phyloP scores from a whole-genome alignment of 2,888 invertebrate species.

The Apamea sordens region DNA sequence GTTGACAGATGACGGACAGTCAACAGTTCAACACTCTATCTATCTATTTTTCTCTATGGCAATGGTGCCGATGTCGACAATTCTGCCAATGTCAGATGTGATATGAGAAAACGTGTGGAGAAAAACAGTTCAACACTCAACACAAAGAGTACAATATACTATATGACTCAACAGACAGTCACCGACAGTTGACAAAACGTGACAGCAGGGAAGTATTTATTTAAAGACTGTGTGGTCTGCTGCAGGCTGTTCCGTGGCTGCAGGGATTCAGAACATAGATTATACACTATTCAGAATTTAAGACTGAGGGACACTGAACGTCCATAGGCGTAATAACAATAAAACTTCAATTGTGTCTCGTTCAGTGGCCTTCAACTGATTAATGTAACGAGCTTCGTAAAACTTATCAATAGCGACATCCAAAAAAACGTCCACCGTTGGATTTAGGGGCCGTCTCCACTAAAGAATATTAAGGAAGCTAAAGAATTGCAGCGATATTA shows the following conservation, averaged over 20 bases:
- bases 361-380: neutral
- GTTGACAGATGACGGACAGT: neutral
- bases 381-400: constrained; percentile 14
- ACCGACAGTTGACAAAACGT: neutral
- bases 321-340: neutral
- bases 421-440: neutral
- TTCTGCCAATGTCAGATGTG: no score
- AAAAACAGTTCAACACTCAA: no score
- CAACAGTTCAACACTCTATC: no score
- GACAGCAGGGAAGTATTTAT: neutral
- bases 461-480: no score
- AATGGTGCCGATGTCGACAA: no score
- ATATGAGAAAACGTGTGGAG: no score
- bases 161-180: no score
- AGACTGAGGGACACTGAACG: neutral
- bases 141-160: no score
- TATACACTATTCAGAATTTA: neutral
- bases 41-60: no score
- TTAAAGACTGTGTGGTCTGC: neutral
- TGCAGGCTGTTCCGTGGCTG: no score
- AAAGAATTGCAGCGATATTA: no score
- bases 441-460: neutral
- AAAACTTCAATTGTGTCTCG: neutral
- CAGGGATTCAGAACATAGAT: no score
- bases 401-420: neutral